Evolutionary conservation across 2,888 invertebrate genomes (phyloP), one percentile per base, ranked within the genome.

Genomic region (Hanleya hanleyi): DNA sequence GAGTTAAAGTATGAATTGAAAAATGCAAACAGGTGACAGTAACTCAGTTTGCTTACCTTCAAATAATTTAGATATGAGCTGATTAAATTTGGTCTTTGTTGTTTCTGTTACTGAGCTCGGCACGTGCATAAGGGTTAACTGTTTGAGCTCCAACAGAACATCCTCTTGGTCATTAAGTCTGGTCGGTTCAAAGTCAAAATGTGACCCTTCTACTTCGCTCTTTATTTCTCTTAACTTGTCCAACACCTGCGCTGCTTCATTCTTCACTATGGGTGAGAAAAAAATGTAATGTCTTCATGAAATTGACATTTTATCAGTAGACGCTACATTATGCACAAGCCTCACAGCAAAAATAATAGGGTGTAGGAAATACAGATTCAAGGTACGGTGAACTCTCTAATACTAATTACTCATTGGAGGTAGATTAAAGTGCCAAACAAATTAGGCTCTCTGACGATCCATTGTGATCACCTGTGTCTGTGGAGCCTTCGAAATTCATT

Each of bases 71-170:
- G 71, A 47, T 12, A 87, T 78, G 15, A 83, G 75, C n/a, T 69
- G 64, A 22, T 64, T 47, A 62, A 86, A 82, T 47, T 81, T 81
- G 12, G 70, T 49, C 29, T 75, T 75, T 1, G 75, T 79, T 12
- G 78, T 80, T 18, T 79, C 77, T 4, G 78, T 83, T 6, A 87
- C 22, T 6, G 85, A 84, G 15, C 76, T 74, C 3, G 87, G 86
- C 1, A 84, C 68, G 69, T 85, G 84, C 86, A 85, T 85, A 67
- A 85, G 73, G 1, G 83, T 80, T 49, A 85, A 69, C 73, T 84
- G 85, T 70, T 80, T 79, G 22, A 87, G 71, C 26, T 83, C 83
- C 15, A 69, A 36, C 15, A 84, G 74, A 12, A 66, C 70, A 15
- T 74, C 74, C n/a, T 83, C 82, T 26, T 50, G 32, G 64, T 33